These are phyloP conservation scores for Ectemnius lituratus DNA, from an alignment of 2,888 invertebrate species.

Conservation along the genomic window DNA sequence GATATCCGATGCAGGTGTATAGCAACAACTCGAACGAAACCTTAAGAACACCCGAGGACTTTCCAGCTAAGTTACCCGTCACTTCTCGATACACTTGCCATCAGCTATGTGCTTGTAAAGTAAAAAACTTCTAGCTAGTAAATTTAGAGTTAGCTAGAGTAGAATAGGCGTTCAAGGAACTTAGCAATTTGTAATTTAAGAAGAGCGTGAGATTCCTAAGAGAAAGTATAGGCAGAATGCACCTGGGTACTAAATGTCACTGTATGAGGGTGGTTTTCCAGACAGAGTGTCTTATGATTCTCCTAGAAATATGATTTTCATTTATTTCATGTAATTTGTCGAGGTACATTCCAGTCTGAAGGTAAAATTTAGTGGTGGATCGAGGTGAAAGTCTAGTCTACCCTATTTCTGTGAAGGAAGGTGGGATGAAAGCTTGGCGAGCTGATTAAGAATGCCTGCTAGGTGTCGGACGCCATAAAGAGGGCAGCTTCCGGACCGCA, in stretches of 20 bases:
- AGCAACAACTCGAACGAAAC: no score
- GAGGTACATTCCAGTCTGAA: no score
- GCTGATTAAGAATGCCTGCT: constrained; percentile 51
- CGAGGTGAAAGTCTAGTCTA: neutral
- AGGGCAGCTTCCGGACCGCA: constrained; percentile 23
- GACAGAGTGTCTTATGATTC: no score
- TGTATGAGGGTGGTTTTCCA: neutral
- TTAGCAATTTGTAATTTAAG: constrained; percentile 62
- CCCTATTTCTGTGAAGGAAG: constrained; percentile 3
- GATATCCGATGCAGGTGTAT: no score
- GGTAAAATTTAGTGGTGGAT: neutral
- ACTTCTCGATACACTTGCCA: no score
- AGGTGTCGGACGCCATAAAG: constrained; percentile 40
- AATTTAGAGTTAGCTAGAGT: neutral
- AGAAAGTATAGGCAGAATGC: constrained; percentile 21
- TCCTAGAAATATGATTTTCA: neutral
- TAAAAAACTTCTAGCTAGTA: neutral
- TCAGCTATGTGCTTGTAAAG: no score
- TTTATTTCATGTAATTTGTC: neutral
- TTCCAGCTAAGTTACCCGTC: no score
- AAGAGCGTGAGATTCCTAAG: constrained; percentile 44
- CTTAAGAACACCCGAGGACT: no score
- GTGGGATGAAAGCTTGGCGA: constrained; percentile 9
- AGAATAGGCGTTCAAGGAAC: constrained; percentile 36
- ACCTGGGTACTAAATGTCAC: constrained; percentile 57